Evolutionary conservation across 1,140 invertebrate genomes (phyloP).

Genomic region (Trichomalopsis sarcophagae): DNA sequence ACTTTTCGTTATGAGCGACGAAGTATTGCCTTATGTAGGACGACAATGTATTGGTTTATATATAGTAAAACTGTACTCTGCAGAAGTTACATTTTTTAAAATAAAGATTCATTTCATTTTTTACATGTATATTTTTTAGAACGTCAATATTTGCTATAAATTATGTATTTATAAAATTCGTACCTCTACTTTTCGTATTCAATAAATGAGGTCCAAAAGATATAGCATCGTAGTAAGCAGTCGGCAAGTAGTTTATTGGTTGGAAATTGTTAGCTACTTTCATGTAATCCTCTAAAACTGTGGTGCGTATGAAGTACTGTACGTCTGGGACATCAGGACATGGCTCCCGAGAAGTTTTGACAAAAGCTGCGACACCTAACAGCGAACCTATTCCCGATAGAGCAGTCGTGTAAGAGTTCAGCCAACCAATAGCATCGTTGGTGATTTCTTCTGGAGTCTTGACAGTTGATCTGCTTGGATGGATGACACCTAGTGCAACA

Average conservation of each 20-base stretch:
- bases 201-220: no score
- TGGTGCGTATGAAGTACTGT: not conserved
- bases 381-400: not conserved
- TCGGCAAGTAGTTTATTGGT: no score
- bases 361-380: not conserved
- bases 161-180: no score
- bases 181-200: no score
- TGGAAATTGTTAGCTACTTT: no score
- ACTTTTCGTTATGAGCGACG: no score
- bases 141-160: no score
- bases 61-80: not conserved
- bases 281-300: not conserved
- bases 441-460: not conserved
- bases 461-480: not conserved
- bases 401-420: not conserved
- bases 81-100: not conserved
- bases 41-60: not conserved
- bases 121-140: no score
- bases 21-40: no score
- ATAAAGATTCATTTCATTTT: not conserved
- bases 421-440: not conserved
- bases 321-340: not conserved
- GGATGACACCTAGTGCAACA: conserved; percentile 75
- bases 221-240: no score
- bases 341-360: not conserved